Evolutionary conservation across 2,113 vertebrate species (phyloP), one percentile per base, ranked within the genome.

Genomic region (Fregetta grallaria): DNA sequence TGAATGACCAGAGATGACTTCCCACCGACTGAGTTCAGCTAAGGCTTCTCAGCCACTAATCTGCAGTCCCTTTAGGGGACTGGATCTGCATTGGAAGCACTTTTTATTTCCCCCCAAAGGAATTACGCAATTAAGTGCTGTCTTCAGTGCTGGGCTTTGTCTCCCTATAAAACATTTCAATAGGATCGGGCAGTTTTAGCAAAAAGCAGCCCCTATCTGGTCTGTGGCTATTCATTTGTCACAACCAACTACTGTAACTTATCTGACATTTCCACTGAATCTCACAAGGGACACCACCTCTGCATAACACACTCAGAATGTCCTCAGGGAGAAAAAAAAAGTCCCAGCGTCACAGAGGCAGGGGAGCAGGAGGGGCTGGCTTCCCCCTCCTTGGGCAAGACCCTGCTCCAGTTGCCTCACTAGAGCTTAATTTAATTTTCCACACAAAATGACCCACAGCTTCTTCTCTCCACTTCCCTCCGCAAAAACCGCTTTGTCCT

Each of bases 361-460:
- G 36, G 27, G 27, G 29, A 72, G 34, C 30, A 79, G 45, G 55
- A 86, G 36, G 30, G 45, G 34, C 38, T 95, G 85, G 70, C 83
- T 89, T 93, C 47, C 26, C 74, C 40, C 79, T 88, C 53, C 72
- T 50, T 61, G 30, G 68, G 80, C 62, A 97, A 90, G 58, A 73
- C 50, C 74, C 70, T 44, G 62, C 74, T 95, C 67, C 67, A 80
- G 38, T 73, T 77, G 56, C 88, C 68, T 94, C 38, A 40, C 61
- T 76, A 40, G 73, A 44, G 73, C 58, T 95, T 94, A 92, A 97
- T 97, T 96, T 83, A 79, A 86, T 96, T 96, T 96, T 96, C 83
- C 50, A 50, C 61, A 86, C 59, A 96, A 79, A 84, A 78, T 53
- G 80, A 90, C 30, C 71, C 53, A 59, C 16, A 59, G 76, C 90